Evolutionary conservation across 2,797 vertebrate species (phyloP).

Genomic region (Carcharodon carcharias): DNA sequence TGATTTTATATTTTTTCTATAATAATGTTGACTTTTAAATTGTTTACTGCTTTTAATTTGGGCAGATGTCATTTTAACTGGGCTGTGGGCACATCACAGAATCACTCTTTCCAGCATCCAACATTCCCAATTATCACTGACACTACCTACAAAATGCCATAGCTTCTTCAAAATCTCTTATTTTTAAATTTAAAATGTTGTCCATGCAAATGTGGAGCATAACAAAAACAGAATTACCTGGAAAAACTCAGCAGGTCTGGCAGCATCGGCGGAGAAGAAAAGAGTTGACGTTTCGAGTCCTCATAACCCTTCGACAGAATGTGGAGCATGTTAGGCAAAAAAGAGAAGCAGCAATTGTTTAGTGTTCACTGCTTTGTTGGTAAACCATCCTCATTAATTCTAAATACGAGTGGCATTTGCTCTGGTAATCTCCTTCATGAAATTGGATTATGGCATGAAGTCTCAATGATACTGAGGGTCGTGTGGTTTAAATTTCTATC

Average conservation of each 20-base stretch:
- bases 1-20: not conserved
- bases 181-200: not conserved
- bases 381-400: not conserved
- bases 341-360: not conserved
- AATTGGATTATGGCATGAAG: not conserved
- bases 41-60: not conserved
- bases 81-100: not conserved
- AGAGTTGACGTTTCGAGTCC: too few relatives aligned
- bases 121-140: not conserved
- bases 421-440: not conserved
- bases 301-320: too few relatives aligned
- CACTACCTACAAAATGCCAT: not conserved
- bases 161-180: not conserved
- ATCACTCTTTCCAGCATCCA: not conserved
- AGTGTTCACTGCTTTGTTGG: not conserved
- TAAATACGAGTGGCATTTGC: not conserved
- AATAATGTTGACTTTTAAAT: not conserved
- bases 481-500: not conserved
- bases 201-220: not conserved
- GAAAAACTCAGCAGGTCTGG: too few relatives aligned
- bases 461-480: not conserved
- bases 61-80: not conserved
- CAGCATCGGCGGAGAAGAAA: too few relatives aligned
- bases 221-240: too few relatives aligned
- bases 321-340: not conserved